Evolutionary conservation across 2,888 invertebrate genomes (phyloP).

Genomic region (Atethmia centrago): DNA sequence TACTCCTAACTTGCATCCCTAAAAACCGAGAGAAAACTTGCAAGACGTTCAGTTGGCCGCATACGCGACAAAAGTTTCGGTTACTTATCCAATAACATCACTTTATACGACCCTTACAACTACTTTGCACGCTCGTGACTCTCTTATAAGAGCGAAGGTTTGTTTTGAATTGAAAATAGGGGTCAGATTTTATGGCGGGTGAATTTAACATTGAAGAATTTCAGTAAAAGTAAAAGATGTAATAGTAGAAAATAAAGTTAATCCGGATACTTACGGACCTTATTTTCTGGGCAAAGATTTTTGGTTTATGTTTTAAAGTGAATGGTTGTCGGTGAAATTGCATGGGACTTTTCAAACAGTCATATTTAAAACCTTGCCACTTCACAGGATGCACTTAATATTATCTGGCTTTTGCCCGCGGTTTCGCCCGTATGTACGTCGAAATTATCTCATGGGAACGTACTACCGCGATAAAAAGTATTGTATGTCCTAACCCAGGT

Average conservation of each 20-base stretch:
- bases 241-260: background rate
- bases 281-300: background rate
- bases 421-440: no score
- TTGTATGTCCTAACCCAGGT: no score
- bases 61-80: slow-evolving; percentile 68
- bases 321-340: background rate
- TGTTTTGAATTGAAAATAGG: slow-evolving; percentile 58
- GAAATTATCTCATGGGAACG: no score
- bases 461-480: no score
- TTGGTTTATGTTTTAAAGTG: background rate
- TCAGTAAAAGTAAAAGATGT: background rate
- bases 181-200: slow-evolving; percentile 33
- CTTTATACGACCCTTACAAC: slow-evolving; percentile 68
- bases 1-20: slow-evolving; percentile 39
- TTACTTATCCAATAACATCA: slow-evolving; percentile 74
- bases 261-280: background rate
- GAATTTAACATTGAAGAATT: slow-evolving; percentile 12
- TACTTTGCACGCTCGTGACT: slow-evolving; percentile 68
- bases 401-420: no score
- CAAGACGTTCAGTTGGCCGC: slow-evolving; percentile 57
- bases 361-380: no score
- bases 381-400: no score
- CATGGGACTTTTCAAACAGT: background rate
- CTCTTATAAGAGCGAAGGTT: slow-evolving; percentile 48
- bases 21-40: slow-evolving; percentile 57